Percentiles rank a stretch among this genome's conserved stretches.
Evolutionary conservation across 1,140 invertebrate species (phyloP).

Genomic region (Zaprionus inermis): DNA sequence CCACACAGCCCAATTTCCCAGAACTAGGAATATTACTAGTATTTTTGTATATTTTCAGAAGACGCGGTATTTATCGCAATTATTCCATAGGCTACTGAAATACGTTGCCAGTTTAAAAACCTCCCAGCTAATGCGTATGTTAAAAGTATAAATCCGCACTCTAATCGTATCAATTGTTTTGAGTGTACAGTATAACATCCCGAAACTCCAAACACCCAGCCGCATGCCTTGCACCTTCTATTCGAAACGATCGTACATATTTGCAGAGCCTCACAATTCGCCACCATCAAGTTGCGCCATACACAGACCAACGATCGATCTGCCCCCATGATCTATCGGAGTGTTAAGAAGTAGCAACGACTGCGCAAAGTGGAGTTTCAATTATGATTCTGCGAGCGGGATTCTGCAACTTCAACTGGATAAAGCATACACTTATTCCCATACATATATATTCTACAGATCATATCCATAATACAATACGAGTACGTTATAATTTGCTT

Average conservation of each 20-base stretch:
- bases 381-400: conserved; percentile 45
- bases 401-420: background rate
- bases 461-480: conserved; percentile 15
- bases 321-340: conserved; percentile 88
- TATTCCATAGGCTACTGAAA: conserved; percentile 68
- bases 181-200: background rate
- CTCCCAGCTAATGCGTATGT: background rate
- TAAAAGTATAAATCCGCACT: background rate
- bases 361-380: conserved; percentile 75
- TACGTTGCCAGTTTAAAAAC: no score
- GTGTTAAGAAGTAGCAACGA: conserved; percentile 82
- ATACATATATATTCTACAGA: conserved; percentile 12
- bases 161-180: background rate
- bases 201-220: background rate
- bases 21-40: conserved; percentile 43
- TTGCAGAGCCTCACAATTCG: conserved; percentile 92
- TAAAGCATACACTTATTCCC: background rate
- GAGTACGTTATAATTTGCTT: background rate
- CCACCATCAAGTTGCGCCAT: conserved; percentile 93
- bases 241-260: conserved; percentile 44
- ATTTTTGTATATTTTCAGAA: conserved; percentile 61
- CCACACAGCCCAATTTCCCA: background rate
- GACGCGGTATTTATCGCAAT: conserved; percentile 69
- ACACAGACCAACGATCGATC: conserved; percentile 93
- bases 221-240: conserved; percentile 22